These are phyloP conservation scores for Smithornis capensis DNA, from an alignment of 2,113 vertebrate genomes.

Conservation along the genomic window DNA sequence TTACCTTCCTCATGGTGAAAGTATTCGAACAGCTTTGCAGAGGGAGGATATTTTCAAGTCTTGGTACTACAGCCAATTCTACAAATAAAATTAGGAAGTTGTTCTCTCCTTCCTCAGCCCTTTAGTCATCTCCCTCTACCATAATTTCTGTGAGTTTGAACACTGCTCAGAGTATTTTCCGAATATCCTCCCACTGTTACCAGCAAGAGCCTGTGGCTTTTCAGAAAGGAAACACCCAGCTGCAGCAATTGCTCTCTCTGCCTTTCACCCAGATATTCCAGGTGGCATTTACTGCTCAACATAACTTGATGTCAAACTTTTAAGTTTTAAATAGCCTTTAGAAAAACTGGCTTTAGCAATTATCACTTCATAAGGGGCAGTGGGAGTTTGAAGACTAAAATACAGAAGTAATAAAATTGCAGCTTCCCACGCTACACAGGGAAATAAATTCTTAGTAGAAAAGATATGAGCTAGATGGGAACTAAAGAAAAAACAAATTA, in stretches of 20 bases:
- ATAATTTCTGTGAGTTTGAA: not conserved
- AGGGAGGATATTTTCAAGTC: not conserved
- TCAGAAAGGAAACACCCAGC: not conserved
- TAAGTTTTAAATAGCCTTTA: constrained; percentile 38
- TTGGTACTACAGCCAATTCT: not conserved
- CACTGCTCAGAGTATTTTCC: not conserved
- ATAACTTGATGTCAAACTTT: constrained; percentile 6
- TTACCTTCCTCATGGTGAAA: not conserved
- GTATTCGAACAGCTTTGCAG: not conserved
- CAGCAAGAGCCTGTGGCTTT: not conserved
- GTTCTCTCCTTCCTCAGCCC: not conserved
- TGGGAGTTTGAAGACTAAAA: constrained; percentile 66
- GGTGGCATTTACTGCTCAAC: constrained; percentile 19
- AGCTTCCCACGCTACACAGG: constrained; percentile 53
- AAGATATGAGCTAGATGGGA: not conserved
- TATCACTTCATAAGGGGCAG: constrained; percentile 55
- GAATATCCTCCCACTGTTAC: not conserved
- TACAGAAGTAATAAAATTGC: constrained; percentile 59
- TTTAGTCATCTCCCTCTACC: not conserved
- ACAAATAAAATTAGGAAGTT: not conserved
- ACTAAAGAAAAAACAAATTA: constrained; percentile 20
- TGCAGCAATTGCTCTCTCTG: not conserved
- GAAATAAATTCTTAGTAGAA: constrained; percentile 42
- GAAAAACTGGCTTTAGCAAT: constrained; percentile 57
- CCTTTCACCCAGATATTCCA: constrained; percentile 14